phyloP scores from a whole-genome alignment of 2,888 invertebrate species.

The Microctonus brassicae region DNA sequence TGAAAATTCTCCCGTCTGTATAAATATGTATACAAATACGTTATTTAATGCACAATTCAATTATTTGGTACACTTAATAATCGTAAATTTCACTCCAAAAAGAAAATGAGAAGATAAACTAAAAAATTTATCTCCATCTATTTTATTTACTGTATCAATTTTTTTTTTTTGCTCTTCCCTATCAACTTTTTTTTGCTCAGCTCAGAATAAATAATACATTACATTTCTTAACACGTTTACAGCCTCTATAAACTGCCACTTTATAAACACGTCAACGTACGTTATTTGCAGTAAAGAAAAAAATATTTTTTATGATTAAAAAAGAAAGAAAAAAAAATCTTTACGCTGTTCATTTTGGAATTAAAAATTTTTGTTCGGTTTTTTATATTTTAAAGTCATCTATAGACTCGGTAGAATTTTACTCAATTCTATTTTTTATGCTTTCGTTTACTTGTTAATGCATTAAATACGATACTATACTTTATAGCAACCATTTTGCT shows the following conservation, averaged over 20 bases:
- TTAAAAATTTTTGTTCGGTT: too few relatives aligned
- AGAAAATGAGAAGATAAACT: neutral
- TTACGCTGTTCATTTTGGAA: neutral
- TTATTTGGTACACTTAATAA: constrained; percentile 62
- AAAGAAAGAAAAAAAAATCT: neutral
- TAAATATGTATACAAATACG: constrained; percentile 41
- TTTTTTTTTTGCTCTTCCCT: neutral
- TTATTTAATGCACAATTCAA: constrained; percentile 43
- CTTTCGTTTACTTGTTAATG: constrained; percentile 4
- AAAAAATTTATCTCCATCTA: neutral
- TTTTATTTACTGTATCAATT: constrained; percentile 20
- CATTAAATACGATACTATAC: neutral
- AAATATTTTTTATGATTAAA: neutral
- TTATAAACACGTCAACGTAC: neutral
- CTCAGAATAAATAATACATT: constrained; percentile 29
- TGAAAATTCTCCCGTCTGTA: neutral
- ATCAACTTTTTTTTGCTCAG: constrained; percentile 7
- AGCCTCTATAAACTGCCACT: neutral
- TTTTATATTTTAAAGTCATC: neutral
- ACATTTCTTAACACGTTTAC: neutral
- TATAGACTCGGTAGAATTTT: neutral
- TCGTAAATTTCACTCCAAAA: constrained; percentile 52
- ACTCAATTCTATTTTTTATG: constrained; percentile 1
- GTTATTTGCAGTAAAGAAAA: constrained; percentile 9
- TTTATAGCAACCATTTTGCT: constrained; percentile 69